Evolutionary conservation across 2,888 invertebrate species (phyloP).

Genomic region (Idaea aversata): DNA sequence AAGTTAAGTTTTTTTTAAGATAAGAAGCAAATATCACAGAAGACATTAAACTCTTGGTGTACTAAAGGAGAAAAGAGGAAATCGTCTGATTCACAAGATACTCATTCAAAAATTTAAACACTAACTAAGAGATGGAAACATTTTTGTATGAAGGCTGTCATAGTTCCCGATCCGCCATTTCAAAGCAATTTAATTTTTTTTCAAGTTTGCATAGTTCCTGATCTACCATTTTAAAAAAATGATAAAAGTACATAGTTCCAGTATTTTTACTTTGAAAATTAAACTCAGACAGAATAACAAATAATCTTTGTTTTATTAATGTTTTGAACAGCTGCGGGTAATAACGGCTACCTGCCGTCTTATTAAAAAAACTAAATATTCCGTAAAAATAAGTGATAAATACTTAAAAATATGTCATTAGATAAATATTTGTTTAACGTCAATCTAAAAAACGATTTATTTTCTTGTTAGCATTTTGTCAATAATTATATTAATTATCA

Average conservation of each 20-base stretch:
- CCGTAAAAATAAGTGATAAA: too few relatives aligned
- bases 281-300: background rate
- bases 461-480: too few relatives aligned
- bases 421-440: too few relatives aligned
- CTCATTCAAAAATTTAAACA: constrained; percentile 36
- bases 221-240: background rate
- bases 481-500: too few relatives aligned
- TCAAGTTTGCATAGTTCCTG: background rate
- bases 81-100: constrained; percentile 30
- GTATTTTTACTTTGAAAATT: background rate
- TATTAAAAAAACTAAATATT: too few relatives aligned
- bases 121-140: background rate
- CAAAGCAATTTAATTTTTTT: background rate
- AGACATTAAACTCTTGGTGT: constrained; percentile 70
- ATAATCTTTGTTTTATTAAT: background rate
- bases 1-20: background rate
- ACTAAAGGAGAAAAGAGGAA: constrained; percentile 56
- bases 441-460: too few relatives aligned
- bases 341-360: too few relatives aligned
- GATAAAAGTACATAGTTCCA: background rate
- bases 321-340: background rate
- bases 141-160: background rate
- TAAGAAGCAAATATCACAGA: too few relatives aligned
- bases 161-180: background rate
- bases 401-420: too few relatives aligned